Evolutionary conservation across 2,113 vertebrate species (phyloP), one percentile per base, ranked within the genome.

Genomic region (Orthonyx spaldingii): DNA sequence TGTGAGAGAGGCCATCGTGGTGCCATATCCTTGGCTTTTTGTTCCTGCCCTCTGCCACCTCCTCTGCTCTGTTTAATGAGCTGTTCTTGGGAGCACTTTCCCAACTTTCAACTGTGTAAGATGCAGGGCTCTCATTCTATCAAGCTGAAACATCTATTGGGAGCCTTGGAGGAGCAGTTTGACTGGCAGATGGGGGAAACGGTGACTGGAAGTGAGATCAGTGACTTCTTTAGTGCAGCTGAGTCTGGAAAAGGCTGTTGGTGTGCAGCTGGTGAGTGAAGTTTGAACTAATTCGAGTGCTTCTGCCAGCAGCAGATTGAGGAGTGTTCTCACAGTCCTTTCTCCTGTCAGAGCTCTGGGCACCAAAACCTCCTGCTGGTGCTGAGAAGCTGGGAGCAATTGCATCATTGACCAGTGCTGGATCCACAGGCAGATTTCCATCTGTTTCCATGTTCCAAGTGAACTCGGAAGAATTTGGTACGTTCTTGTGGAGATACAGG

Each of bases 271-370:
- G 91, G 76, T 84, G 89, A 84, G 57, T 42, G 86, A 81, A 84
- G 80, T 68, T 92, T 1, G 3, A 75, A 81, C 55, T 81, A n/a
- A 71, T 70, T 60, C 0, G 0, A 64, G 44, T 56, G 59, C 49
- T 93, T 71, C 84, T 96, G 93, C 96, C 94, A 94, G 7, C 35
- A 70, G 83, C 93, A 95, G 80, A 93, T 89, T 90, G 94, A 92
- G 52, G 91, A 94, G 52, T 71, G 80, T 95, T 94, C 93, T 90
- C 39, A 17, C 37, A 75, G 84, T 56, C 44, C 76, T 52, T 84
- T 79, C 52, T 90, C 59, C 60, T 84, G 68, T 72, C 85, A 90
- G 85, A 94, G 41, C 86, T 90, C 37, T 81, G 91, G 80, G 86
- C 64, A 55, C 60, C 64, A 60, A 49, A 94, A 18, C 53, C 37